Percentiles rank a stretch among this genome's conserved stretches.
phyloP scores from a whole-genome alignment of 2,113 vertebrate species.

The Amblyopsis rosae region DNA sequence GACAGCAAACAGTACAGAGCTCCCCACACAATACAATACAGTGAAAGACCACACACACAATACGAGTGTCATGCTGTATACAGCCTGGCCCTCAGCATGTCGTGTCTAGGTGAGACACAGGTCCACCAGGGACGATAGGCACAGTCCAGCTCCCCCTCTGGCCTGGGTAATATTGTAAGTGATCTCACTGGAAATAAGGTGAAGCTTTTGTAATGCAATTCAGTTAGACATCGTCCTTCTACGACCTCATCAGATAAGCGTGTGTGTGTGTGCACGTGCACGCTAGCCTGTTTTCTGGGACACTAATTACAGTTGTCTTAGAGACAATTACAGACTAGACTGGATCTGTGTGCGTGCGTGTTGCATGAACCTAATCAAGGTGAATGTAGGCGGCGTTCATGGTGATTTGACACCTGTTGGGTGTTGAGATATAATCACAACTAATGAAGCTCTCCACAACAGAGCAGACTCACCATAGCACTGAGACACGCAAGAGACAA shows the following conservation, averaged over 20 bases:
- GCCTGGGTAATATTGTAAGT: no score
- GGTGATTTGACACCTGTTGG: constrained; percentile 75
- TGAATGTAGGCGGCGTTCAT: constrained; percentile 69
- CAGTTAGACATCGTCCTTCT: no score
- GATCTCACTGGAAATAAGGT: no score
- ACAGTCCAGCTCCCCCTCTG: no score
- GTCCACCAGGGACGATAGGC: no score
- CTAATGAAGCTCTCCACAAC: constrained; percentile 67
- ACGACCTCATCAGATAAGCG: no score
- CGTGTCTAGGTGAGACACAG: no score
- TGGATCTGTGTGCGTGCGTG: constrained; percentile 9
- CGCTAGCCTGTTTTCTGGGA: constrained; percentile 40
- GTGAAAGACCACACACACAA: no score
- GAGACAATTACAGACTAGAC: constrained; percentile 64
- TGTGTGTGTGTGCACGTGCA: constrained; percentile 5
- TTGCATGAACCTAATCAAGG: constrained; percentile 73
- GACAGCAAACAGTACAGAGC: no score
- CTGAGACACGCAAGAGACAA: neutral
- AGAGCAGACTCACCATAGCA: constrained; percentile 31
- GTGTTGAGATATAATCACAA: constrained; percentile 73
- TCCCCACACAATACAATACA: no score
- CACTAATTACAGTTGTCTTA: constrained; percentile 69
- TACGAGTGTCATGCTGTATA: no score
- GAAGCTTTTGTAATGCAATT: no score
- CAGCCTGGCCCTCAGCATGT: neutral